Evolutionary conservation across 2,113 vertebrate species (phyloP), one percentile per base, ranked within the genome.

Genomic region (Cebus imitator): DNA sequence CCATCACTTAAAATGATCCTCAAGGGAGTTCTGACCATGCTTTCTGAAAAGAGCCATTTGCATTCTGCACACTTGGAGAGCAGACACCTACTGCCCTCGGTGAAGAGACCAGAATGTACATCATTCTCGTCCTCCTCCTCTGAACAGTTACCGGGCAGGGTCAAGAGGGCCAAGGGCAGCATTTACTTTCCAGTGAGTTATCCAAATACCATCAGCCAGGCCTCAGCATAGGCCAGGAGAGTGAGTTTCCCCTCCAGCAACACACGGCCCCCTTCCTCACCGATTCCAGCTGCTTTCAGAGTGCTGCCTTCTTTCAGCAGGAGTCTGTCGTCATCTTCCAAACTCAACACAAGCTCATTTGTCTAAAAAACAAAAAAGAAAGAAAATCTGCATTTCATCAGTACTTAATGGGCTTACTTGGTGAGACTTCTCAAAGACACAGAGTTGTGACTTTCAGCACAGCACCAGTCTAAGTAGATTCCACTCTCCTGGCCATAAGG

Each of bases 321-420:
- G 40, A 99, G 99, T 87, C 98, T 98, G 25, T 99, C 99, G 7
- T 99, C 99, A 3, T 99, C 99, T 55, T 99, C 99, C 97, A 99
- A 98, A 98, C 99, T 99, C 99, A 99, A 98, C 90, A 99, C 99
- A 40, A 99, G 98, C 91, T 99, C 99, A 96, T 99, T 99, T 2
- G 99, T 99, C 99, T 99, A 98, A 86, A 98, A 97, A 90, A 68
- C 97, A 32, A 64, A 95, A 98, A 97, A 89, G 68, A 97, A 95
- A 98, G 48, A 82, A 78, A 87, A 87, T 11, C 9, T 13, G 27
- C 37, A 90, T 72, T 84, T 92, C 40, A 87, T 48, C 17, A 85
- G 35, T 37, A 55, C 48, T 64, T 43, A 2, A 85, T 35, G 32
- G 64, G n/a, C 35, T 79, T 43, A 40, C 61, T 87, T 61, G 64